Percentiles rank a stretch among this genome's conserved stretches.
These are phyloP conservation scores for Chrysolina haemoptera DNA, from an alignment of 2,888 invertebrate genomes.

Conservation along the genomic window DNA sequence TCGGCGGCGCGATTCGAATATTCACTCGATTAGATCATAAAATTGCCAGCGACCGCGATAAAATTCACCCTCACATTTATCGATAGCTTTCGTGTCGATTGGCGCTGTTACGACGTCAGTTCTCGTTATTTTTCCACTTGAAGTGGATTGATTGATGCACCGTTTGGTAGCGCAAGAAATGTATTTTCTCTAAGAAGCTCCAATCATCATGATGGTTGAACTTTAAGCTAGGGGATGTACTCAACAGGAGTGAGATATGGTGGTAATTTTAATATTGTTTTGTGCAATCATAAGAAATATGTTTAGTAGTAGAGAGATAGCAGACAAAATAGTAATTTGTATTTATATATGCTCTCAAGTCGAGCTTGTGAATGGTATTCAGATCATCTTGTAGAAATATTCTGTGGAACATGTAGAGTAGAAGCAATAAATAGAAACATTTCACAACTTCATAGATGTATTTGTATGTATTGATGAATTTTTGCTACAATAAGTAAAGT, in stretches of 20 bases:
- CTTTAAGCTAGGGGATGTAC: neutral
- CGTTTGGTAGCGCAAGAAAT: neutral
- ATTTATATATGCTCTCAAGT: too few species aligned
- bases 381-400: neutral
- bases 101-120: slow-evolving; percentile 15
- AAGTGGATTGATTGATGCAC: slow-evolving; percentile 30
- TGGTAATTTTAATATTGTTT: neutral
- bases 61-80: slow-evolving; percentile 20
- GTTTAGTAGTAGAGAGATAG: neutral
- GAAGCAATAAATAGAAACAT: too few species aligned
- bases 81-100: slow-evolving; percentile 12
- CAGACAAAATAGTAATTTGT: too few species aligned
- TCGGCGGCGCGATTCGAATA: neutral
- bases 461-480: too few species aligned
- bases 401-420: too few species aligned
- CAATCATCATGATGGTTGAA: neutral
- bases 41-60: slow-evolving; percentile 23
- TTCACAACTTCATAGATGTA: too few species aligned
- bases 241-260: neutral
- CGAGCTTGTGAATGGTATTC: too few species aligned
- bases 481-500: too few species aligned
- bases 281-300: too few species aligned
- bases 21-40: slow-evolving; percentile 12
- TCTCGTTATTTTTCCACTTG: slow-evolving; percentile 27
- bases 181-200: neutral